A percentile compares a stretch with the other conserved stretches of the same genome.
These are phyloP conservation scores for Cyphomyrus plagiostoma DNA, from an alignment of 2,113 vertebrate genomes.

Conservation along the genomic window DNA sequence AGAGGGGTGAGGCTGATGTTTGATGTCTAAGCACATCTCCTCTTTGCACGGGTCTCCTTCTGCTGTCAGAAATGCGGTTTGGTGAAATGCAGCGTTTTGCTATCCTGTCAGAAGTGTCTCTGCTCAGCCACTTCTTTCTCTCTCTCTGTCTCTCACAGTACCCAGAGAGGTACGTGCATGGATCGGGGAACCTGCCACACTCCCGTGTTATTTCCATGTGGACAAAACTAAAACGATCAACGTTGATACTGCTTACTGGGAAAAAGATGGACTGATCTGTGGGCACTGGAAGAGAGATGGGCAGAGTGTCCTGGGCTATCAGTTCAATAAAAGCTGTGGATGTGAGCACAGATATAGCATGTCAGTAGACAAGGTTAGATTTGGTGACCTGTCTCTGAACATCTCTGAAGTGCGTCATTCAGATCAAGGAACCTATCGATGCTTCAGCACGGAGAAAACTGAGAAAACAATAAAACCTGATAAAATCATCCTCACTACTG, in stretches of 20 bases:
- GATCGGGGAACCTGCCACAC: background rate
- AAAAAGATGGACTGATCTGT: background rate
- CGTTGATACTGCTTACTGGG: background rate
- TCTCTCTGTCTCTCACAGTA: background rate
- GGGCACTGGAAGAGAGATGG: background rate
- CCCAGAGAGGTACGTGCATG: rapidly evolving
- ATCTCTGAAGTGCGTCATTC: background rate
- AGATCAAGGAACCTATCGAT: background rate
- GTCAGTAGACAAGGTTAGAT: background rate
- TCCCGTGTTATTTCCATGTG: background rate
- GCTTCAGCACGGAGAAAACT: background rate
- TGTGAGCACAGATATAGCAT: background rate
- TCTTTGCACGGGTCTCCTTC: background rate
- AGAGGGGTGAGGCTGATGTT: background rate
- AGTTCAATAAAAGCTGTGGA: background rate
- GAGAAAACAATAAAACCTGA: background rate
- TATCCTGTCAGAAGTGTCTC: background rate
- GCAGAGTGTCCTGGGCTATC: background rate
- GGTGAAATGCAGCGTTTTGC: background rate
- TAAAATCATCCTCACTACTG: background rate
- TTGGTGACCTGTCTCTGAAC: background rate
- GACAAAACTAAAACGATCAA: background rate
- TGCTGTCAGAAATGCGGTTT: background rate
- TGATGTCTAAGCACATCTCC: background rate
- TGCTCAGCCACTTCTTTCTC: background rate